Percentiles rank a stretch among this genome's conserved stretches.
phyloP scores from a whole-genome alignment of 2,113 vertebrate genomes.

The Pongo abelii region DNA sequence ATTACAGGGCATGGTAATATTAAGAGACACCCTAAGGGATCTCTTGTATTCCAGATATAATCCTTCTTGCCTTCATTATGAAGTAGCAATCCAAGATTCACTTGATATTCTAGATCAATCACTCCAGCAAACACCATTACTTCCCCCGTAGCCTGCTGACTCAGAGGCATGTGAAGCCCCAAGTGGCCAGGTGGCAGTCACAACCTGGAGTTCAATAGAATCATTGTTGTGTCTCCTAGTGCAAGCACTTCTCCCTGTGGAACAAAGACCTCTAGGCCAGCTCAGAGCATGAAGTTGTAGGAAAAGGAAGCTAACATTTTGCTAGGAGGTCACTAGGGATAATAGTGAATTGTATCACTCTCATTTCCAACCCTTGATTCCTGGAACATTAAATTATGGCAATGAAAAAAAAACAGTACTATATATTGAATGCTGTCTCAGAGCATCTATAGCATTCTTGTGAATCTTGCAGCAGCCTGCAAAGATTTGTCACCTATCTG shows the following conservation, averaged over 20 bases:
- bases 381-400: background rate
- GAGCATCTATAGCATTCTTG: background rate
- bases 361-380: background rate
- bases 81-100: background rate
- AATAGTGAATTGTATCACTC: background rate
- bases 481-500: background rate
- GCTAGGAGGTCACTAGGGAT: background rate
- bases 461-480: background rate
- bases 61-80: background rate
- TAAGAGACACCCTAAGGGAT: background rate
- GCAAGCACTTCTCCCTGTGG: background rate
- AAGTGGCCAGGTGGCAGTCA: background rate
- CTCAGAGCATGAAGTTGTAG: background rate
- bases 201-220: background rate
- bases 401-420: background rate
- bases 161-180: background rate
- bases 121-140: background rate
- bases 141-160: background rate
- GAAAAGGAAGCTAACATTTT: background rate
- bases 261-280: background rate
- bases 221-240: background rate
- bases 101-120: background rate
- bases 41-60: background rate
- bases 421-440: background rate
- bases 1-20: background rate